These are phyloP conservation scores for Phataginus tricuspis DNA, from an alignment of 2,797 vertebrate genomes.

Conservation along the genomic window DNA sequence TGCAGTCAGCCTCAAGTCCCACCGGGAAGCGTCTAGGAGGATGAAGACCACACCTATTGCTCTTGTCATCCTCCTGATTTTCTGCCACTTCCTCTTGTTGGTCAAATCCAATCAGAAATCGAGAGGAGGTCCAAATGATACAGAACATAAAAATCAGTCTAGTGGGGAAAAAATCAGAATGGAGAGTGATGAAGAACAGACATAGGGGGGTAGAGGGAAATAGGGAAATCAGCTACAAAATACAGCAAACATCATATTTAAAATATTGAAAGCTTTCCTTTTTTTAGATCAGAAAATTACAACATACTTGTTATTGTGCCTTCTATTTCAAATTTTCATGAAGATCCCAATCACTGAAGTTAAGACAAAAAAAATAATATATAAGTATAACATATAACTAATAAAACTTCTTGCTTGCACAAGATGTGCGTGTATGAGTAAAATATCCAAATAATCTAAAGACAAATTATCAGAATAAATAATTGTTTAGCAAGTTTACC, in stretches of 20 bases:
- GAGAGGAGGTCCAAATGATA: not conserved
- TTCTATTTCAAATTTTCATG: not conserved
- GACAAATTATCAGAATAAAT: conserved; percentile 9
- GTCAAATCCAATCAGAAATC: not conserved
- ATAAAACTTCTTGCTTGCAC: not conserved
- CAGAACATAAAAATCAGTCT: not conserved
- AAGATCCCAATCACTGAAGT: not conserved
- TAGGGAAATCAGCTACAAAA: not conserved
- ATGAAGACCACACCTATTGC: not conserved
- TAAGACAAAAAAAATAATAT: not conserved
- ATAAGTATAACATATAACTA: not conserved
- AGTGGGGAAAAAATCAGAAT: not conserved
- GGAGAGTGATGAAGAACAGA: not conserved
- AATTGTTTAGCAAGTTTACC: not conserved
- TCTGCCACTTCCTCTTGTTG: not conserved
- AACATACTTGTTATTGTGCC: not conserved
- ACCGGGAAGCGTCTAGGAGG: not conserved
- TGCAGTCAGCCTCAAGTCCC: not conserved
- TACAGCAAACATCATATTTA: not conserved
- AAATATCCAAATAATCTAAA: not conserved
- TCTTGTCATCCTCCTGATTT: not conserved
- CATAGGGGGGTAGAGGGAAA: not conserved
- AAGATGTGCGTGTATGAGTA: not conserved
- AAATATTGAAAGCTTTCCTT: not conserved
- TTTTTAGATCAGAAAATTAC: not conserved